Conservation (phyloP, 2,797 vertebrate genomes). For the Phaenicophaeus curvirostris region DNA sequence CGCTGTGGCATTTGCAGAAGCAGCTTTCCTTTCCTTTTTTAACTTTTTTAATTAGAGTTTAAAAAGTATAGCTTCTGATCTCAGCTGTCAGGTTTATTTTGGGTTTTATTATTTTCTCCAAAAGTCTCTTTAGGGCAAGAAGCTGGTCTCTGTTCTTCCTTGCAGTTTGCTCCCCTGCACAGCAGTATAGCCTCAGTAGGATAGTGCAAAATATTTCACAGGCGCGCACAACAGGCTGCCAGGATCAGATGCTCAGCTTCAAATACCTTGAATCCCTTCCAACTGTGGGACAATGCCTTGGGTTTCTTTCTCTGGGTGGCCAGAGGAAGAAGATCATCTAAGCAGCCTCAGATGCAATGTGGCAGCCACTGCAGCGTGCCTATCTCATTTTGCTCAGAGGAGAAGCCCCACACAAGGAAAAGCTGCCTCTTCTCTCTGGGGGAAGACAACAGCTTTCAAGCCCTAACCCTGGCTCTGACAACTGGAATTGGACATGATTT, state of each 20-base stretch:
- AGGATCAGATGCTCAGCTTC: background rate
- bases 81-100: background rate
- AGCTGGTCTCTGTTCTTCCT: background rate
- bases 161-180: background rate
- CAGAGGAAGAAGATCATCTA: background rate
- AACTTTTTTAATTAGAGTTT: background rate
- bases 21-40: constrained; percentile 12
- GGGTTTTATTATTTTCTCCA: background rate
- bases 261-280: background rate
- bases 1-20: background rate
- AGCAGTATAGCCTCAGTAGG: background rate
- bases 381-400: background rate
- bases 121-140: background rate
- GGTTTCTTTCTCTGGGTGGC: background rate
- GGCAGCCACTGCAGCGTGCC: background rate
- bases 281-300: background rate
- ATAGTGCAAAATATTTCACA: background rate
- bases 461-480: background rate
- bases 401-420: background rate
- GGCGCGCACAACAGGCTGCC: background rate
- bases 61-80: background rate
- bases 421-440: background rate
- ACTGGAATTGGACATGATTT: background rate
- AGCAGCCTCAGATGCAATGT: background rate
- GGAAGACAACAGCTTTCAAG: background rate